Conservation (phyloP, 2,888 invertebrate genomes). For the Athalia circularis region DNA sequence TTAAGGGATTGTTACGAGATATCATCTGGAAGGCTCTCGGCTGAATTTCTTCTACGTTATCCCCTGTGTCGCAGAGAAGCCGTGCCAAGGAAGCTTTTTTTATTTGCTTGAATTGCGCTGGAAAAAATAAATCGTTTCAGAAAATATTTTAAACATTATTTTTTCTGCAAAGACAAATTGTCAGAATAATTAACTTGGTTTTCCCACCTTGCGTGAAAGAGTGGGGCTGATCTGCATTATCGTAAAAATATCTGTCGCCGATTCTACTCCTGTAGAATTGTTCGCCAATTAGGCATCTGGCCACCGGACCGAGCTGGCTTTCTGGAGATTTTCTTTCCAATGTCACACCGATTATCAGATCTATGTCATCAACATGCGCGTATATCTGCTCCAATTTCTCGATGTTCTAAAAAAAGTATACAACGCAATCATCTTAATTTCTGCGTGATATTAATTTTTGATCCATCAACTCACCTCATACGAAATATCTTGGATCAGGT, state of each 20-base stretch:
- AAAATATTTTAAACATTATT: not conserved
- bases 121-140: constrained; percentile 36
- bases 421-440: not conserved
- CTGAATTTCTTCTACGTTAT: constrained; percentile 70
- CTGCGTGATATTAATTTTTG: not conserved
- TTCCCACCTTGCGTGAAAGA: constrained; percentile 65
- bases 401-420: constrained; percentile 63
- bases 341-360: constrained; percentile 75
- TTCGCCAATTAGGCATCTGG: constrained; percentile 75
- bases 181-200: not conserved
- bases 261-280: constrained; percentile 76
- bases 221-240: constrained; percentile 62
- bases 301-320: constrained; percentile 76
- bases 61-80: constrained; percentile 73
- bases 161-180: not conserved
- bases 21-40: constrained; percentile 76
- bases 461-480: constrained; percentile 61
- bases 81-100: constrained; percentile 71
- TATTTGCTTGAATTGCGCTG: constrained; percentile 73
- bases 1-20: constrained; percentile 69
- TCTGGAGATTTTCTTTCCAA: constrained; percentile 74
- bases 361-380: constrained; percentile 76
- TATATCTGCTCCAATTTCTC: constrained; percentile 66
- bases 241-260: constrained; percentile 77
- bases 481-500: constrained; percentile 68